These are phyloP conservation scores for Bubo scandiacus DNA, from an alignment of 2,113 vertebrate species.

Conservation along the genomic window DNA sequence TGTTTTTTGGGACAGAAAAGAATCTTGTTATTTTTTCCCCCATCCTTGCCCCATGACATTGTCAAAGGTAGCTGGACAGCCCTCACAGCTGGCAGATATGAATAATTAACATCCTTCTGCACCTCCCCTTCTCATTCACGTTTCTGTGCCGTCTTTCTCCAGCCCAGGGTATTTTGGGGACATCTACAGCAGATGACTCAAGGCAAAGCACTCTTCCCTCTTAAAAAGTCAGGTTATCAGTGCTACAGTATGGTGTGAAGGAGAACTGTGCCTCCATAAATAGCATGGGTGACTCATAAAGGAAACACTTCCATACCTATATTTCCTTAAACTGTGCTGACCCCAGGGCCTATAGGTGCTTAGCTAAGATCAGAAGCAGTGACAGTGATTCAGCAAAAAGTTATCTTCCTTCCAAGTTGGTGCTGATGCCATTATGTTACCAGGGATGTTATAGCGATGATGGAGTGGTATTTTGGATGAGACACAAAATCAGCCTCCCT, in stretches of 20 bases:
- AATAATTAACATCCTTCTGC: not conserved
- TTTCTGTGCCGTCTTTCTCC: not conserved
- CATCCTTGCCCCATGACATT: not conserved
- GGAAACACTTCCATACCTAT: not conserved
- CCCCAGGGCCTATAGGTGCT: not conserved
- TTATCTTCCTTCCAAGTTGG: not conserved
- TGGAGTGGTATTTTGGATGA: not conserved
- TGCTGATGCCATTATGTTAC: not conserved
- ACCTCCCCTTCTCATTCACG: not conserved
- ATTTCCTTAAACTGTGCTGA: not conserved
- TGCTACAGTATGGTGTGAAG: not conserved
- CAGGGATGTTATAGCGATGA: not conserved
- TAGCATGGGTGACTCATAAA: not conserved
- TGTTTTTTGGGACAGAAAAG: not conserved
- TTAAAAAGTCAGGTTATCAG: not conserved
- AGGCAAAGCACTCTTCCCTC: not conserved
- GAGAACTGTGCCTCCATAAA: not conserved
- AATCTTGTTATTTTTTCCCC: not conserved
- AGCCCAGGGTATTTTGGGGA: not conserved
- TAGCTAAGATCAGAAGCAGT: not conserved
- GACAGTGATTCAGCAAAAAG: slow-evolving; percentile 11
- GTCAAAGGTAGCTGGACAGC: not conserved
- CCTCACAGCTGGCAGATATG: not conserved
- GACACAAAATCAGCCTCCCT: not conserved
- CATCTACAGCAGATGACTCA: not conserved